These are phyloP conservation scores for Tauraco hartlaubi DNA, from an alignment of 2,797 vertebrate genomes.

Conservation along the genomic window DNA sequence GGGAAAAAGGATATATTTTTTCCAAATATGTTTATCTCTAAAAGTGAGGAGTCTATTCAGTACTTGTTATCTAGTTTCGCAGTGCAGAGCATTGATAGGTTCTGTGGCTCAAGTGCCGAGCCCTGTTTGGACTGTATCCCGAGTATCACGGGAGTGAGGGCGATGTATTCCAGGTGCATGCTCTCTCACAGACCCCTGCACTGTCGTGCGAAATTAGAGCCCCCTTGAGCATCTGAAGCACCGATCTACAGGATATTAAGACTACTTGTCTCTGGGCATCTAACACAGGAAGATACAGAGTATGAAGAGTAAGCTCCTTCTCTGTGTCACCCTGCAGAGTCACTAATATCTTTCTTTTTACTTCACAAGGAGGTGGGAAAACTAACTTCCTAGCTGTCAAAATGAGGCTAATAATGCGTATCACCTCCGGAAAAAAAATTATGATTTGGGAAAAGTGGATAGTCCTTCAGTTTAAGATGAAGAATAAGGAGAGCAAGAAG, in stretches of 20 bases:
- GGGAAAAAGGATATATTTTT: fast-evolving
- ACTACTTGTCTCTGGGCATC: neutral
- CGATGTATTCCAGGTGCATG: neutral
- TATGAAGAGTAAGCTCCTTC: neutral
- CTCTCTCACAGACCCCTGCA: neutral
- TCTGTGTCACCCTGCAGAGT: neutral
- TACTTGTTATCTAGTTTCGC: neutral
- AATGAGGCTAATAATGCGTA: neutral
- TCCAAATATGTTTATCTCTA: neutral
- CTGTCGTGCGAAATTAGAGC: neutral
- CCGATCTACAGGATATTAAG: neutral
- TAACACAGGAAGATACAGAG: neutral
- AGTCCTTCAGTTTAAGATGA: constrained; percentile 5
- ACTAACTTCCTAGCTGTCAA: neutral
- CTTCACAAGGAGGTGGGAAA: neutral
- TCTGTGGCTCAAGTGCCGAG: neutral
- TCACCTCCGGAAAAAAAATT: neutral
- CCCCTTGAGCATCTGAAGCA: neutral
- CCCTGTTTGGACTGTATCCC: neutral
- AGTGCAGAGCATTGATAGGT: neutral
- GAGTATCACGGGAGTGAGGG: neutral
- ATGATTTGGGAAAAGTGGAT: neutral
- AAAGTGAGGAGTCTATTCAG: neutral
- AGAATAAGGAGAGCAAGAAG: neutral
- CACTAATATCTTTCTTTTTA: neutral